Evolutionary conservation across 2,888 invertebrate genomes (phyloP).

Genomic region (Philopedon plagiatum): DNA sequence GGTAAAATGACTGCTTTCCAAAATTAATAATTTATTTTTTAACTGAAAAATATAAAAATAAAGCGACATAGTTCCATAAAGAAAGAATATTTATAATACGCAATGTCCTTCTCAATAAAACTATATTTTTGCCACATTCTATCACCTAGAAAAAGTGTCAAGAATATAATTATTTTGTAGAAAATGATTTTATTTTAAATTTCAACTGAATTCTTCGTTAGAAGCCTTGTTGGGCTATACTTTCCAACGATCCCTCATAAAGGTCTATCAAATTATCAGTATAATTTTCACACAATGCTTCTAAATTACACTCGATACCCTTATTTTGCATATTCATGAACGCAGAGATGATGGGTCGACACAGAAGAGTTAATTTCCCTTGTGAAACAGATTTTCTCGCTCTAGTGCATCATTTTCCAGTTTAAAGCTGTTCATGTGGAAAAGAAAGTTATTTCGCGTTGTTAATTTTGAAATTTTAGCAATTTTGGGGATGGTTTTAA

Average conservation of each 20-base stretch:
- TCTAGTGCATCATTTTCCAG: constrained; percentile 46
- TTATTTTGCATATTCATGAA: constrained; percentile 58
- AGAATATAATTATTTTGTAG: too few species aligned
- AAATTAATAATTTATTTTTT: too few species aligned
- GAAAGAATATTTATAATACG: too few species aligned
- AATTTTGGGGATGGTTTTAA: constrained; percentile 36
- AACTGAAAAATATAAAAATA: too few species aligned
- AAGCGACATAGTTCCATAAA: too few species aligned
- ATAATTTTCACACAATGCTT: constrained; percentile 57
- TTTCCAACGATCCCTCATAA: constrained; percentile 1
- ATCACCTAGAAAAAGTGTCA: too few species aligned
- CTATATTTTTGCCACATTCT: too few species aligned
- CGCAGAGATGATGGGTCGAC: constrained; percentile 50
- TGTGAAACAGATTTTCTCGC: constrained; percentile 66
- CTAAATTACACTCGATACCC: constrained; percentile 51
- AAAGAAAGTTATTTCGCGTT: constrained; percentile 51
- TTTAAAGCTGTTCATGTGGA: constrained; percentile 45
- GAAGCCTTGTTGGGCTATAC: too few species aligned
- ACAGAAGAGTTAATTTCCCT: constrained; percentile 68
- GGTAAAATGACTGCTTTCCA: too few species aligned
- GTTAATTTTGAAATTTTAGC: constrained; percentile 47
- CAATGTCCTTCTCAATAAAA: too few species aligned
- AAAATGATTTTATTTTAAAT: too few species aligned
- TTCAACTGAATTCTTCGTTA: too few species aligned
- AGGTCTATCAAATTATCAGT: constrained; percentile 53